These are phyloP conservation scores for Heliconius himera DNA, from an alignment of 1,140 invertebrate genomes.

Conservation along the genomic window DNA sequence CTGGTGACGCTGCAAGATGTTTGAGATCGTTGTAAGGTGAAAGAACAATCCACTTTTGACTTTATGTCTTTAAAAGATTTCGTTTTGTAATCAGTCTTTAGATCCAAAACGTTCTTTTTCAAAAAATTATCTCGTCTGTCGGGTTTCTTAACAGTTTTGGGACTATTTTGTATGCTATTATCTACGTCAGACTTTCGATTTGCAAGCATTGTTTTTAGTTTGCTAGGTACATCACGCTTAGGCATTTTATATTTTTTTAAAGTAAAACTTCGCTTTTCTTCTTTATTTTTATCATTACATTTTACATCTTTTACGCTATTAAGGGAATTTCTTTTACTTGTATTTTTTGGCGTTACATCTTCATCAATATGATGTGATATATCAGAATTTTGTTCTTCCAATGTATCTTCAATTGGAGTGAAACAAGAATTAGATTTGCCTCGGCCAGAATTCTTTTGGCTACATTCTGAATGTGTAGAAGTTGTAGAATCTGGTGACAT, in stretches of 20 bases:
- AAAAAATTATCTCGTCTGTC: slow-evolving; percentile 91
- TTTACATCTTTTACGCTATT: slow-evolving; percentile 68
- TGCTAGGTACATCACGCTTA: slow-evolving; percentile 87
- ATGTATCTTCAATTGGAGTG: slow-evolving; percentile 56
- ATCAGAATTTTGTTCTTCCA: slow-evolving; percentile 58
- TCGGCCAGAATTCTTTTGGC: slow-evolving; percentile 65
- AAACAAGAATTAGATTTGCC: slow-evolving; percentile 60
- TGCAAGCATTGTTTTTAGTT: slow-evolving; percentile 87
- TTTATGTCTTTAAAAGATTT: slow-evolving; percentile 91
- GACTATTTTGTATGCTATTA: slow-evolving; percentile 72
- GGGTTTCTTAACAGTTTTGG: slow-evolving; percentile 70
- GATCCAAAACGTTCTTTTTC: slow-evolving; percentile 85
- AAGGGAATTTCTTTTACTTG: slow-evolving; percentile 74
- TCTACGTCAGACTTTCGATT: slow-evolving; percentile 77
- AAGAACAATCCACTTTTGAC: slow-evolving; percentile 86
- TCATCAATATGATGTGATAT: slow-evolving; percentile 52
- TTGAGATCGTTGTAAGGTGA: slow-evolving; percentile 75
- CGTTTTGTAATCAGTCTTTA: slow-evolving; percentile 86
- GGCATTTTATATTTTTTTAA: slow-evolving; percentile 90
- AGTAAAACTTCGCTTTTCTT: slow-evolving; percentile 81
- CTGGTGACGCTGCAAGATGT: slow-evolving; percentile 75
- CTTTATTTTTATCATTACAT: slow-evolving; percentile 73
- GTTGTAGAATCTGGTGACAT: slow-evolving; percentile 83
- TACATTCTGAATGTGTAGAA: slow-evolving; percentile 78
- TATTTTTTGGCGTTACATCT: slow-evolving; percentile 67